Evolutionary conservation across 2,888 invertebrate species (phyloP).

Genomic region (Eupeodes latifasciatus): DNA sequence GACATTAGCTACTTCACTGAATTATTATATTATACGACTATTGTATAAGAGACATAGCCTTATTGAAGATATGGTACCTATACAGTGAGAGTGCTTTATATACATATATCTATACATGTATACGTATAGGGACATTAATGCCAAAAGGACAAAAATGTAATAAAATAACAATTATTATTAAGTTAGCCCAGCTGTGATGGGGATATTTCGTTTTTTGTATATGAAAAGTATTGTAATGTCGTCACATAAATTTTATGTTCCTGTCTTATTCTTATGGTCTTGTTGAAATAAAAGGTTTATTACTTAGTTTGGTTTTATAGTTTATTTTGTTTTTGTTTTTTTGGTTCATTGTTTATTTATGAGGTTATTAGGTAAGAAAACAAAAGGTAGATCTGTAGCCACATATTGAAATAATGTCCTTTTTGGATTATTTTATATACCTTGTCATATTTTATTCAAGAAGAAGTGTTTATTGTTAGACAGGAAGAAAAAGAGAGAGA

Average conservation of each 20-base stretch:
- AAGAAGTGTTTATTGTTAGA: neutral
- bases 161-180: constrained; percentile 50
- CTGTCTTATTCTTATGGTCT: neutral
- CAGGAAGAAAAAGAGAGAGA: no score
- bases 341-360: constrained; percentile 10
- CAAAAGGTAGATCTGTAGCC: constrained; percentile 19
- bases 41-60: neutral
- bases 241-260: constrained; percentile 31
- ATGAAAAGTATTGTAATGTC: constrained; percentile 31
- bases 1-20: constrained; percentile 48
- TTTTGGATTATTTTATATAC: neutral
- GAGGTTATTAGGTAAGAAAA: constrained; percentile 30
- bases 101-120: no score
- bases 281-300: constrained; percentile 38
- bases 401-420: neutral
- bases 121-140: constrained; percentile 27
- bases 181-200: constrained; percentile 29
- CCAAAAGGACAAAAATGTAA: constrained; percentile 41
- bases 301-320: constrained; percentile 4
- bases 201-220: neutral
- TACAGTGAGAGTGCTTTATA: constrained; percentile 30
- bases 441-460: constrained; percentile 13
- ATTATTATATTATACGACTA: neutral
- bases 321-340: neutral
- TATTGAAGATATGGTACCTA: no score